Base-by-base conservation (phyloP, 2,113 vertebrate genomes). In the Nerophis ophidion region DNA sequence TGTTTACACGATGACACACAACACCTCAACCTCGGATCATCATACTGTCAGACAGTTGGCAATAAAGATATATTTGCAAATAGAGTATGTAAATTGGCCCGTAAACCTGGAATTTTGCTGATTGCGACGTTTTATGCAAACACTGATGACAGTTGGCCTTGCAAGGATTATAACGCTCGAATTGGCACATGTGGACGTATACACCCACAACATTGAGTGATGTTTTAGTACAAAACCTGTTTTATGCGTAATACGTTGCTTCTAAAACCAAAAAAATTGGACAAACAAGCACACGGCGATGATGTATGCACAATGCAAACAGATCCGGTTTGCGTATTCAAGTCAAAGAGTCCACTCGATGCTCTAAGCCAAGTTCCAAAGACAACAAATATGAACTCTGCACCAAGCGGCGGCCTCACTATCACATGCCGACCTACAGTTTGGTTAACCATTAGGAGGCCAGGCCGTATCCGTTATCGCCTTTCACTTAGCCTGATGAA, bases 401-500 rank as follows among this genome's bases (percentile, higher is more conserved):
- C 49, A 11, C 66, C 45, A 35, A 68, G 54, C 60, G 66, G 63
- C 8, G 38, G 51, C 61, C 62, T 57, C 57, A 60, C 68, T 61
- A 63, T 54, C 48, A 68, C 56, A 36, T 45, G 48, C 52, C 51
- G 36, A 62, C 36, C 57, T 19, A 60, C 55, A 62, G 58, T 61
- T 7, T 9, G 65, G 82, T 79, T 76, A 84, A 79, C 60, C 77
- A 84, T 81, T 85, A 68, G 75, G 60, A 47, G 51, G 45, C 52
- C 42, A 67, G 57, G 38, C 46, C 47, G 35, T 14, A 42, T 68
- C 63, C 66, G 66, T 75, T 67, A 61, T 54, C 38, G 70, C 77
- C 80, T 69, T 74, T 76, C 72, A 84, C 86, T 84, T 69, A 82
- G 72, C 79, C 74, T 75, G 81, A 85, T 86, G 77, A 84, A 69